Base-by-base conservation (phyloP, 2,888 invertebrate species). In the Drosophila fulvimacula region DNA sequence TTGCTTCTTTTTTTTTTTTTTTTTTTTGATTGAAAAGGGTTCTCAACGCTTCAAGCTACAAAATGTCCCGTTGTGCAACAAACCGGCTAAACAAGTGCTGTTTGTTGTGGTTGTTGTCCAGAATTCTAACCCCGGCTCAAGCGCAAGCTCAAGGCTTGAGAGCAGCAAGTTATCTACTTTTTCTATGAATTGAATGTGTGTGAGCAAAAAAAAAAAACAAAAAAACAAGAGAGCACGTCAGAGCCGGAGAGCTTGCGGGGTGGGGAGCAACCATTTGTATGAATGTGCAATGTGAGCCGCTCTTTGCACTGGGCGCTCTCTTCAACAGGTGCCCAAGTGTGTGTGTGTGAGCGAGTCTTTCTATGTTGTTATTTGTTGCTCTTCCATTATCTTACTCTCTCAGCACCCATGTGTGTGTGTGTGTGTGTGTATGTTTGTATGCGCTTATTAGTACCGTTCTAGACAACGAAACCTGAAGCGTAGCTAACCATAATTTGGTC, bases 1-100 rank as follows among this genome's bases (percentile, higher is more conserved):
- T 30, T 7, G 7, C 7, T 30, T 30, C 10, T 30, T 30, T 27
- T 27, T 1, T 27, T 27, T 27, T 5, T 56, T 69, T 39, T 7
- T 39, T 64, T 58, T 55, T 69, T 30, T 30, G 27, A 17, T 27
- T 48, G 10, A 32, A 74, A 82, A 88, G 86, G 86, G 80, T 85
- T 82, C 69, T 69, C 46, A 61, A 44, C 57, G 59, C 53, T 64
- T 62, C 59, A 60, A 66, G 67, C 67, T 62, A 79, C 73, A 70
- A 82, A 88, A 88, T 82, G 68, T 85, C 86, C 85, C 88, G 89
- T 85, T 85, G 86, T 76, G 89, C 79, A 78, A 75, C 82, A 88
- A 89, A 85, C 90, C 78, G 77, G 88, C 82, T 71, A 73, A 85
- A 65, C 84, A 79, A 88, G 88, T 79, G 60, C 42, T 57, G 59